These are phyloP conservation scores for Eciton burchellii DNA, from an alignment of 1,140 invertebrate species.

Conservation along the genomic window DNA sequence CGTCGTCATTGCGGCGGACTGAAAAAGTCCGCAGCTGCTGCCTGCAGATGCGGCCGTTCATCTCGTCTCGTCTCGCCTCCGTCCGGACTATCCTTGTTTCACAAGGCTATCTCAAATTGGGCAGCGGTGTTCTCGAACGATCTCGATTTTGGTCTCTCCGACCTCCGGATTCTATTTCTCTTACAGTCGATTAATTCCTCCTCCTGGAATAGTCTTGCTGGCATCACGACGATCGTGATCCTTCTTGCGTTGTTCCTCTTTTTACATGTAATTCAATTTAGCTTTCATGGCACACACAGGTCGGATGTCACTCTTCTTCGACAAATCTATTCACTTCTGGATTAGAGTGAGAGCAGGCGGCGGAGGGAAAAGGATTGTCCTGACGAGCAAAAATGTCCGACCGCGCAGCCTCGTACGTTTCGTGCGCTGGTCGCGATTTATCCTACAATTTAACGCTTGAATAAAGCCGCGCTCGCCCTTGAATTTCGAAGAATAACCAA, in stretches of 20 bases:
- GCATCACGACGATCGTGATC: too few species aligned
- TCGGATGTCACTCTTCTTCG: too few species aligned
- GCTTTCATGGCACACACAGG: too few species aligned
- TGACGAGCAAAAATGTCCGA: background rate
- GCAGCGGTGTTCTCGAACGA: background rate
- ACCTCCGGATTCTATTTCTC: too few species aligned
- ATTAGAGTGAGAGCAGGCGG: too few species aligned
- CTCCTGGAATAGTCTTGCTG: too few species aligned
- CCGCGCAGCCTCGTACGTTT: background rate
- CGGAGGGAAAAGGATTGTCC: too few species aligned
- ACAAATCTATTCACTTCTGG: too few species aligned
- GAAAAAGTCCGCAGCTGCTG: slow-evolving; percentile 42
- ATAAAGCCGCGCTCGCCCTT: slow-evolving; percentile 21
- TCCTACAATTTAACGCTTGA: slow-evolving; percentile 32
- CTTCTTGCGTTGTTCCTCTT: too few species aligned
- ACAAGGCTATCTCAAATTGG: background rate
- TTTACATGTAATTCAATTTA: too few species aligned
- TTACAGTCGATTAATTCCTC: too few species aligned
- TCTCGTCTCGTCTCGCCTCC: background rate
- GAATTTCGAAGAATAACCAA: slow-evolving; percentile 58
- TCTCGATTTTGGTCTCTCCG: background rate
- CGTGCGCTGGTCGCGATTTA: background rate
- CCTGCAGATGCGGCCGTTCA: slow-evolving; percentile 7
- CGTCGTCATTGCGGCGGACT: slow-evolving; percentile 1
- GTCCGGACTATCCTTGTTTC: background rate